Evolutionary conservation across 2,113 vertebrate species (phyloP).

Genomic region (Parus major): DNA sequence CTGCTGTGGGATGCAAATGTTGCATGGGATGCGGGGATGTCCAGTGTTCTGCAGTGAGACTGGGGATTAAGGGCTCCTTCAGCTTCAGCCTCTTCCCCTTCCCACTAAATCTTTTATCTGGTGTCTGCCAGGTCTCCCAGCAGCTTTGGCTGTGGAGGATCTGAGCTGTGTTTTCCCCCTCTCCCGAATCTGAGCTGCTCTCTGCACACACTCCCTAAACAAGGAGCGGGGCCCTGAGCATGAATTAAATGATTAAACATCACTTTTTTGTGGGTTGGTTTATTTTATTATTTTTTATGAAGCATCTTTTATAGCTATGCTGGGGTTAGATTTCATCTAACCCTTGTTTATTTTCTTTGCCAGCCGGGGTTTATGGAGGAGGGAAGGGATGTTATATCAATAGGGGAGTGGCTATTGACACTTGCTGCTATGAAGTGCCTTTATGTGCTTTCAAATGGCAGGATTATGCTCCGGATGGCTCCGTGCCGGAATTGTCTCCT

Average conservation of each 20-base stretch:
- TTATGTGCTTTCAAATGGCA: slow-evolving; percentile 57
- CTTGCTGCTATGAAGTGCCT: slow-evolving; percentile 60
- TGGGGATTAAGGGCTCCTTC: background rate
- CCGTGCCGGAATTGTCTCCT: background rate
- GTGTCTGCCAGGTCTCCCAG: background rate
- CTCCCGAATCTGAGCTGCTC: background rate
- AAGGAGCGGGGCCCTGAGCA: background rate
- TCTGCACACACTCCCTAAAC: background rate
- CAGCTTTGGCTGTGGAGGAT: background rate
- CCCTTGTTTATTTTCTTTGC: slow-evolving; percentile 42
- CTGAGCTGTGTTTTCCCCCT: background rate
- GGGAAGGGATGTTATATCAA: slow-evolving; percentile 36
- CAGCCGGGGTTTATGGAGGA: slow-evolving; percentile 36
- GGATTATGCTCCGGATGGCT: slow-evolving; percentile 28
- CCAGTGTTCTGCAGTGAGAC: background rate
- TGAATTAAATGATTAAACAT: background rate
- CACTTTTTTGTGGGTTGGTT: background rate
- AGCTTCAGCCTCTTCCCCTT: background rate
- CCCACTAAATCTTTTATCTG: background rate
- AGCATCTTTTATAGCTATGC: background rate
- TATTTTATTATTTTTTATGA: background rate
- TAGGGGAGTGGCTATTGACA: slow-evolving; percentile 65
- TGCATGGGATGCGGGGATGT: background rate
- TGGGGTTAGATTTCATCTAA: slow-evolving; percentile 28
- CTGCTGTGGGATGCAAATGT: background rate